A percentile compares a stretch with the other conserved stretches of the same genome.
phyloP scores from a whole-genome alignment of 2,797 vertebrate species.

The Falco berigora region DNA sequence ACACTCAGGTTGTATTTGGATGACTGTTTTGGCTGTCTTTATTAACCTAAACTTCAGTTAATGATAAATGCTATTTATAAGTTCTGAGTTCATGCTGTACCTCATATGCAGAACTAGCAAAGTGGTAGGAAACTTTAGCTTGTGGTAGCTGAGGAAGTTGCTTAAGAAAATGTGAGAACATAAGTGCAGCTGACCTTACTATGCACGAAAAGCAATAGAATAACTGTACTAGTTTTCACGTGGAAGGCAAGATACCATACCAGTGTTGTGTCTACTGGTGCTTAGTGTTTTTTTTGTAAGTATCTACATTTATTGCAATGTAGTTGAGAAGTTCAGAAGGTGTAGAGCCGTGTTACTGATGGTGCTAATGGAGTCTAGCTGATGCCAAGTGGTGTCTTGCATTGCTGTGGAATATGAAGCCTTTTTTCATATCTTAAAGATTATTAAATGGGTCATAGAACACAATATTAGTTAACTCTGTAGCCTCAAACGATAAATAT shows the following conservation, averaged over 20 bases:
- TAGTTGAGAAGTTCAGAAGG: background rate
- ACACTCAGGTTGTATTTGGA: accelerated
- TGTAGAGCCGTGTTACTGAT: background rate
- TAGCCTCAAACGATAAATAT: background rate
- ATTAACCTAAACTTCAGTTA: background rate
- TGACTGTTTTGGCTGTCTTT: background rate
- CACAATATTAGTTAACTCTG: background rate
- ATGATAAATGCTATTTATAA: background rate
- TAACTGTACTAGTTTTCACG: background rate
- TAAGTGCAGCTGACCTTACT: background rate
- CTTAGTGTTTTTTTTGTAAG: background rate
- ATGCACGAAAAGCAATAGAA: accelerated
- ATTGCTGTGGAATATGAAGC: background rate
- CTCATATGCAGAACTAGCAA: background rate
- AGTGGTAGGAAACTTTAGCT: background rate
- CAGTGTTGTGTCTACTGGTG: background rate
- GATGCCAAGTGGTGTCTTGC: background rate
- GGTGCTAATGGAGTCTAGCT: background rate
- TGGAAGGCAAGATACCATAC: background rate
- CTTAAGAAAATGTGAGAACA: background rate
- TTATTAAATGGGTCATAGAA: background rate
- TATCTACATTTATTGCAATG: background rate
- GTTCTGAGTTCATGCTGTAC: background rate
- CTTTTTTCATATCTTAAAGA: background rate
- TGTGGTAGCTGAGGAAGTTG: constrained; percentile 5